Evolutionary conservation across 2,113 vertebrate genomes (phyloP), one percentile per base, ranked within the genome.

Genomic region (Hippocampus comes): DNA sequence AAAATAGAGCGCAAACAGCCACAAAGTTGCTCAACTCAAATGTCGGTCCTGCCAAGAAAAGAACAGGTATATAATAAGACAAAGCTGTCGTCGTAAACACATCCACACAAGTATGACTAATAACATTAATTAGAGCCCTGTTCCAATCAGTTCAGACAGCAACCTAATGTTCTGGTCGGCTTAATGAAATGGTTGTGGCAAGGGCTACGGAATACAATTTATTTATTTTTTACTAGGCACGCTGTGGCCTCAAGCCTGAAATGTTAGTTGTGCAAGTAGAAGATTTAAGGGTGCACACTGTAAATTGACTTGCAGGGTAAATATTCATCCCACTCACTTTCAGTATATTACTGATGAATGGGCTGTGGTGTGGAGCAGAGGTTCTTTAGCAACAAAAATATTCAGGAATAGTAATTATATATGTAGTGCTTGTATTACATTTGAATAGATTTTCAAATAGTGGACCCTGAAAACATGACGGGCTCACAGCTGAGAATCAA

Each of bases 21-120:
- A 34, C 30, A 34, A 34, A 34, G 5, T 4, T 23, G 17, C 42
- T 73, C 20, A 15, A 48, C 75, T 75, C 5, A 20, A 68, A 67
- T 41, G 30, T 21, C 55, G 64, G 43, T 70, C 53, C 41, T 72
- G 30, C 63, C 66, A 10, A 71, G 15, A 72, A 68, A 55, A 51
- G 49, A 51, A 51, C 49, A 51, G 15, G 49, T 51, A 5, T 18
- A 51, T 18, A 51, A 51, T 51, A 51, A 51, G 17, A 21, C 5
- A 23, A 25, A 3, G 18, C 10, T 14, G 17, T n/a, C 23, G 25
- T 61, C 10, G 10, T 46, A 46, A 46, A 46, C 25, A 61, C 27
- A 2, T 18, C 27, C 12, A 18, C 25, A 20, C 27, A 12, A 18
- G 30, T 61, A 2, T 27, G 17, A 59, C 25, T 27, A 61, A 61